Evolutionary conservation across 2,888 invertebrate species (phyloP).

Genomic region (Myathropa florea): DNA sequence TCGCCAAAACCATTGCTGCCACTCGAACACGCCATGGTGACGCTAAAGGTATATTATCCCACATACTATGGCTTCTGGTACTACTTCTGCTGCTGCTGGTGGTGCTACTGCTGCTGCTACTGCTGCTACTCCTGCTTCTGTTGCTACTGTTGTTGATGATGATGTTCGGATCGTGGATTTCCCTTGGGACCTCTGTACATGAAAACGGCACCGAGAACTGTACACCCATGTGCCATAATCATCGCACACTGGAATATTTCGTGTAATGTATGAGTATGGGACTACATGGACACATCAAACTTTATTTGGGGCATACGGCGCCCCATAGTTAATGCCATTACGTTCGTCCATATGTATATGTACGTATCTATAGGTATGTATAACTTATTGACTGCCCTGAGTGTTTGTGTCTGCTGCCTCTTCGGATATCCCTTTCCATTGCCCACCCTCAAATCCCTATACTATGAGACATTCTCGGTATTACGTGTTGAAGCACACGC

Average conservation of each 20-base stretch:
- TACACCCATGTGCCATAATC: conserved; percentile 81
- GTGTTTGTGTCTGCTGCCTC: conserved; percentile 64
- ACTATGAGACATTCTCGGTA: conserved; percentile 51
- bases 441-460: conserved; percentile 13
- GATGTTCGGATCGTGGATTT: conserved; percentile 79
- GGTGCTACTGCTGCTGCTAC: conserved; percentile 54
- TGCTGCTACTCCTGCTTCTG: conserved; percentile 63
- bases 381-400: conserved; percentile 66
- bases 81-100: conserved; percentile 43
- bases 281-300: conserved; percentile 80
- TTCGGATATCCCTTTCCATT: conserved; percentile 39
- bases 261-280: conserved; percentile 76
- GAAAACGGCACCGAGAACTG: conserved; percentile 73
- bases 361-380: conserved; percentile 19
- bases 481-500: conserved; percentile 69
- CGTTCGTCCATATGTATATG: conserved; percentile 11
- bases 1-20: conserved; percentile 18
- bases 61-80: conserved; percentile 61
- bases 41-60: conserved; percentile 69
- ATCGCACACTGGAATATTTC: conserved; percentile 79
- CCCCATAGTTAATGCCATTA: conserved; percentile 67
- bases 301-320: conserved; percentile 76
- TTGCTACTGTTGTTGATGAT: conserved; percentile 75
- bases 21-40: conserved; percentile 66
- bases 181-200: conserved; percentile 76